Evolutionary conservation across 2,888 invertebrate species (phyloP), one percentile per base, ranked within the genome.

Genomic region (Cephus runcator): DNA sequence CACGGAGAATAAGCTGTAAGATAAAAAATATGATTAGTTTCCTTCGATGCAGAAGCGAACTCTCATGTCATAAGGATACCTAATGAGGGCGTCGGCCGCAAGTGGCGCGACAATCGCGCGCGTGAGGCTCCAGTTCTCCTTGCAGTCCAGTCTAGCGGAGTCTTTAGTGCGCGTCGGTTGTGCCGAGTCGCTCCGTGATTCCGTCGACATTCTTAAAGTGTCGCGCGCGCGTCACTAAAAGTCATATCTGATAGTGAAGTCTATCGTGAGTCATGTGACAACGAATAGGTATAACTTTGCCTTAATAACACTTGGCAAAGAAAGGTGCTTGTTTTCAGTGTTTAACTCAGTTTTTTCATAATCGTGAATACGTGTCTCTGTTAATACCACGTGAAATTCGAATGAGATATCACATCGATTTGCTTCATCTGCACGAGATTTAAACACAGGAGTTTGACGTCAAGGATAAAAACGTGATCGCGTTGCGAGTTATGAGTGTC

Each of bases 121-220:
- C 84, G 84, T 82, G 82, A 83, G 84, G 84, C 83, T 84, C 83
- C 79, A 79, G 78, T 76, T 80, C 82, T 82, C 83, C 86, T 80
- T 78, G 84, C 75, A 83, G 81, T 80, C 89, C 88, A 90, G 90
- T 90, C 84, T 83, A 87, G 88, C 87, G 87, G 86, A 88, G 88
- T 85, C 87, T 84, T 83, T 82, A 85, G 85, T 85, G 86, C 86
- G 88, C 82, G 84, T 77, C 75, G 80, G 81, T 79, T 36, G 79
- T 75, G 77, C 36, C 30, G 73, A 35, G 11, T 36, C n/a, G 34
- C 36, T 74, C 74, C 31, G 74, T 74, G 34, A 30, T 74, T 34
- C 74, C 15, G 31, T 30, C 74, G 34, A 35, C 34, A n/a, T 34
- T 35, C n/a, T 34, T 34, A 6, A 12, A 74, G 73, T 56, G 73